These are phyloP conservation scores for human DNA, from an alignment of 2,113 vertebrate species.

Conservation along the genomic window GRCh38 chr6:100757001-100757500, in stretches of 20 bases:
- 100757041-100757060: not conserved
- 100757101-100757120: not conserved
- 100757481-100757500: not conserved
- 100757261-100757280: no score
- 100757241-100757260: no score
- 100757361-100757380: not conserved
- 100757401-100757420: not conserved
- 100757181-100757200: not conserved
- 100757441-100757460: not conserved
- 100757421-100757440: not conserved
- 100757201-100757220: not conserved
- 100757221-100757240: not conserved
- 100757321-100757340: not conserved
- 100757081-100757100: not conserved
- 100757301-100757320: not conserved
- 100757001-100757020: not conserved
- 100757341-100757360: not conserved
- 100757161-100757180: not conserved
- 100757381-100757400: not conserved
- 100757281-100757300: not conserved
- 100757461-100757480: not conserved
- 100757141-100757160: not conserved
- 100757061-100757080: not conserved
- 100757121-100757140: not conserved
- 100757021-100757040: not conserved